phyloP scores from a whole-genome alignment of 2,888 invertebrate genomes.

The Mylabris sibirica region DNA sequence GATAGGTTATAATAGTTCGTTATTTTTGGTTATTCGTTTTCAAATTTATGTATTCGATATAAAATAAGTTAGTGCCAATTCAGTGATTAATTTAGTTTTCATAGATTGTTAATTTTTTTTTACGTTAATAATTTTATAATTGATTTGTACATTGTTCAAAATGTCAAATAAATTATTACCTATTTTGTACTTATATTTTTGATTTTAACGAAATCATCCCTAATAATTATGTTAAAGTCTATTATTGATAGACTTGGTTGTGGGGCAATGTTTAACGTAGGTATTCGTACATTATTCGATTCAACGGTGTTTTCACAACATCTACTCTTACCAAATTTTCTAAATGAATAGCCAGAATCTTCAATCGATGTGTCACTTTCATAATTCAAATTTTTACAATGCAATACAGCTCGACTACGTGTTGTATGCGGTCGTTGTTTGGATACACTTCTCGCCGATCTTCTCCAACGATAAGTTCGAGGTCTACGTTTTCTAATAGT shows the following conservation, averaged over 20 bases:
- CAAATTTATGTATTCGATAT: not conserved
- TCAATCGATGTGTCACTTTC: constrained; percentile 65
- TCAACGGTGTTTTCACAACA: constrained; percentile 44
- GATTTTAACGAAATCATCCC: constrained; percentile 47
- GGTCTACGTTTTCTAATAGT: constrained; percentile 49
- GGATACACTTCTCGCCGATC: constrained; percentile 56
- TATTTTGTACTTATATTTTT: constrained; percentile 24
- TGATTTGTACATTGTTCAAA: not conserved
- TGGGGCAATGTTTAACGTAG: constrained; percentile 59
- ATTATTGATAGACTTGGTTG: constrained; percentile 76
- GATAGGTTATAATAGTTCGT: not conserved
- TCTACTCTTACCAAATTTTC: constrained; percentile 49
- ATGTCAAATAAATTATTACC: constrained; percentile 14
- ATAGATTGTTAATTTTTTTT: not conserved
- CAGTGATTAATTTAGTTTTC: not conserved
- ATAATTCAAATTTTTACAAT: constrained; percentile 66
- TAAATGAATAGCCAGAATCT: constrained; percentile 53
- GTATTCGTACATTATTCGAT: constrained; percentile 44
- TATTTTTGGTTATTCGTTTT: not conserved
- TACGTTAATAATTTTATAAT: not conserved
- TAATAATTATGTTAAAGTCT: constrained; percentile 74
- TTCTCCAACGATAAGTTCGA: constrained; percentile 44
- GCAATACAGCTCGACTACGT: constrained; percentile 63
- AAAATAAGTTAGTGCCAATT: constrained; percentile 7
- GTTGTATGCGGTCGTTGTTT: constrained; percentile 62